A percentile compares a stretch with the other conserved stretches of the same genome.
phyloP scores from a whole-genome alignment of 2,888 invertebrate genomes.

The Rhopalosiphum nymphaeae region DNA sequence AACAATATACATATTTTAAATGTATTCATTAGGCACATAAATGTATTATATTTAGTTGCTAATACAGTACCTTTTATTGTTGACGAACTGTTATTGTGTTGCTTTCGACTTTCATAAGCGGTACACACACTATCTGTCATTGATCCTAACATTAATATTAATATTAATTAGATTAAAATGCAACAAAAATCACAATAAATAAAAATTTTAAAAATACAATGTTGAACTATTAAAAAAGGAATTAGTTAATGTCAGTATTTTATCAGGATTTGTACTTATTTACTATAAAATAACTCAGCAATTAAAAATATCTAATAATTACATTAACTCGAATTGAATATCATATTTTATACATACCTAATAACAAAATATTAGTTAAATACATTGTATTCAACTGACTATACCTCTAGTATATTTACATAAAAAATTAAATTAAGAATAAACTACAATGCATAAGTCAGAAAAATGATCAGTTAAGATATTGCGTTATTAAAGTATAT shows the following conservation, averaged over 20 bases:
- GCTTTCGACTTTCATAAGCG: slow-evolving; percentile 72
- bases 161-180: slow-evolving; percentile 61
- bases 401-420: not conserved
- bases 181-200: slow-evolving; percentile 22
- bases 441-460: not conserved
- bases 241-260: slow-evolving; percentile 22
- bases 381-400: not conserved
- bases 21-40: not conserved
- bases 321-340: not conserved
- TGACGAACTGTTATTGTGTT: slow-evolving; percentile 52
- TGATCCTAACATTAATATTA: slow-evolving; percentile 70
- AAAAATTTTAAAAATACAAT: not conserved
- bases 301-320: not conserved
- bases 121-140: slow-evolving; percentile 77
- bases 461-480: not conserved
- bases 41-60: slow-evolving; percentile 6
- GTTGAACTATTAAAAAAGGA: not conserved
- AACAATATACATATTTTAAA: slow-evolving; percentile 48
- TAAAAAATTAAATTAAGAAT: not conserved
- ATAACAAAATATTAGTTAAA: not conserved
- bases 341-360: not conserved
- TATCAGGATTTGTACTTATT: not conserved
- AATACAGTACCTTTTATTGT: slow-evolving; percentile 62
- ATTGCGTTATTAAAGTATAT: not conserved
- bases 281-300: not conserved